phyloP scores from a whole-genome alignment of 2,888 invertebrate species.

The Ophioninae sp. region DNA sequence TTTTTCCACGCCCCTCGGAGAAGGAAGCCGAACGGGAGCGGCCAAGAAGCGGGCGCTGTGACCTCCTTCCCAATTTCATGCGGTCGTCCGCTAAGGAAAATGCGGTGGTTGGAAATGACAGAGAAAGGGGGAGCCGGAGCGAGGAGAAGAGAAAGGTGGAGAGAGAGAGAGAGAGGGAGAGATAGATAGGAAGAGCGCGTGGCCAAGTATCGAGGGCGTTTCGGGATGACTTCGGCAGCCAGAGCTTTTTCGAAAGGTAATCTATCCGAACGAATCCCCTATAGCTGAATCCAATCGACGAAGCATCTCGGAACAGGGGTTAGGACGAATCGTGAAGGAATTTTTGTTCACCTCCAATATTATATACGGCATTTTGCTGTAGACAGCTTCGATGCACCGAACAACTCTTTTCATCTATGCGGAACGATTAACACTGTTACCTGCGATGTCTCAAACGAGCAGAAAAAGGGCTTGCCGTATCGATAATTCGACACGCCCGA shows the following conservation, averaged over 20 bases:
- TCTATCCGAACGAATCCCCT: conserved; percentile 39
- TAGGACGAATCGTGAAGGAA: not conserved
- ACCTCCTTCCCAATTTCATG: conserved; percentile 63
- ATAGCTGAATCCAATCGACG: conserved; percentile 49
- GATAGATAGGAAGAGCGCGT: conserved; percentile 16
- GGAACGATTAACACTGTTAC: not conserved
- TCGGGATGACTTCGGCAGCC: conserved; percentile 37
- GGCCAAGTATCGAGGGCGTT: conserved; percentile 47
- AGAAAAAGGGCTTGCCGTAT: not conserved
- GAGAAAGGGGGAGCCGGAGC: conserved; percentile 24
- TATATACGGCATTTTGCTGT: not conserved
- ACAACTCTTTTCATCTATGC: not conserved
- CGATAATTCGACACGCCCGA: not conserved
- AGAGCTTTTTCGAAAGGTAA: conserved; percentile 38
- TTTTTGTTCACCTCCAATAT: not conserved
- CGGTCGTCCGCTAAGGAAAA: conserved; percentile 56
- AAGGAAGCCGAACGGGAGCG: conserved; percentile 60
- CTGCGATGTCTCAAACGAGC: not conserved
- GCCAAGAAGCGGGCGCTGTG: conserved; percentile 59
- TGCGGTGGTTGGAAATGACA: conserved; percentile 47
- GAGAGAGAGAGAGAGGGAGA: not conserved
- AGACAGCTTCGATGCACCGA: not conserved
- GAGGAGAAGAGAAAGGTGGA: conserved; percentile 3
- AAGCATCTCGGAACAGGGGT: conserved; percentile 29
- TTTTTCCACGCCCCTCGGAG: conserved; percentile 62